Evolutionary conservation across 2,888 invertebrate species (phyloP).

Genomic region (Laspeyria flexula): DNA sequence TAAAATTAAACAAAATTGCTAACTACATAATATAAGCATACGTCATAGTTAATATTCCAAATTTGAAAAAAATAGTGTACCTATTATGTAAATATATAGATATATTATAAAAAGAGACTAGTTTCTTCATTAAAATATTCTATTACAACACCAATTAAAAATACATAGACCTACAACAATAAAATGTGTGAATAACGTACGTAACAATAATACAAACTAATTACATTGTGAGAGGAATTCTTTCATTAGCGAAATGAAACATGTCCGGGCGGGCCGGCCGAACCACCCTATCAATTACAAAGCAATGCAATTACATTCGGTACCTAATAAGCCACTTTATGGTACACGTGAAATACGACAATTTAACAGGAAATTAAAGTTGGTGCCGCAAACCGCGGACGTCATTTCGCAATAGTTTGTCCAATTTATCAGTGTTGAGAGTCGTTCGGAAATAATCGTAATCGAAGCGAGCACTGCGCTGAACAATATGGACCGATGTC

Average conservation of each 20-base stretch:
- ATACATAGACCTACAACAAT: background rate
- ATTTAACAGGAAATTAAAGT: constrained; percentile 76
- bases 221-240: constrained; percentile 39
- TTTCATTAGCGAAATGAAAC: constrained; percentile 51
- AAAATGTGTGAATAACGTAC: constrained; percentile 19
- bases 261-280: constrained; percentile 34
- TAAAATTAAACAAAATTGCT: too few species aligned
- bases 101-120: too few species aligned
- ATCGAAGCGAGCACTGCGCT: constrained; percentile 81
- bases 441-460: constrained; percentile 84
- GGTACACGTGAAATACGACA: constrained; percentile 58
- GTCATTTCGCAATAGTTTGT: constrained; percentile 84
- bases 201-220: constrained; percentile 44
- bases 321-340: constrained; percentile 48
- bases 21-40: too few species aligned
- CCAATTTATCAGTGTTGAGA: constrained; percentile 83
- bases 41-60: too few species aligned
- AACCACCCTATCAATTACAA: constrained; percentile 48
- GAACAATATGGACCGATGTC: constrained; percentile 85
- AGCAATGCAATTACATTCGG: constrained; percentile 49
- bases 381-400: constrained; percentile 72
- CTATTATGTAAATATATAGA: too few species aligned
- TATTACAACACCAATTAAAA: background rate
- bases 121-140: too few species aligned
- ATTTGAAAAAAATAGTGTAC: too few species aligned